Evolutionary conservation across 2,888 invertebrate species (phyloP).

Genomic region (Trisateles emortualis): DNA sequence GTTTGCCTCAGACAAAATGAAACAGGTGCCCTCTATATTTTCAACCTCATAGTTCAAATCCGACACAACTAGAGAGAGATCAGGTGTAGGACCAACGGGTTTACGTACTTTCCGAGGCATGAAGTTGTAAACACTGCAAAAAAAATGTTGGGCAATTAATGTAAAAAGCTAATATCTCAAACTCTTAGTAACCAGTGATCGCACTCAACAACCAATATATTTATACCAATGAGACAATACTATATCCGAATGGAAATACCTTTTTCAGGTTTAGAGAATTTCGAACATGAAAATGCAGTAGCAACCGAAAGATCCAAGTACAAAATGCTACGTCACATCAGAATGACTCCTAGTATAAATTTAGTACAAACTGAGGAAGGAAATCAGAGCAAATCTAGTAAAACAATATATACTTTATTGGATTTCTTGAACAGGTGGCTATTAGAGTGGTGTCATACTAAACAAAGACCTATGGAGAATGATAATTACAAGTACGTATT

Average conservation of each 20-base stretch:
- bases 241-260: not conserved
- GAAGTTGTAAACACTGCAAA: too few relatives aligned
- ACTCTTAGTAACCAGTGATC: too few relatives aligned
- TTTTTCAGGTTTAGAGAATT: conserved; percentile 67
- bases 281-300: conserved; percentile 58
- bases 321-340: conserved; percentile 74
- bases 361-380: conserved; percentile 78
- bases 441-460: conserved; percentile 87
- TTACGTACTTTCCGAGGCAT: too few relatives aligned
- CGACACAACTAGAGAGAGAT: too few relatives aligned
- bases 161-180: too few relatives aligned
- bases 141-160: too few relatives aligned
- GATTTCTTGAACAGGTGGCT: conserved; percentile 93
- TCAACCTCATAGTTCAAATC: too few relatives aligned
- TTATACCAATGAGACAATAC: too few relatives aligned
- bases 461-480: conserved; percentile 72
- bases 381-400: conserved; percentile 88
- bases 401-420: conserved; percentile 90
- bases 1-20: too few relatives aligned
- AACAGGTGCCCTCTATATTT: too few relatives aligned
- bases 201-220: too few relatives aligned
- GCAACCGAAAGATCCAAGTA: conserved; percentile 65
- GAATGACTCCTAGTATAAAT: conserved; percentile 76
- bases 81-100: too few relatives aligned
- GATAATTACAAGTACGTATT: conserved; percentile 78